Percentiles rank a stretch among this genome's conserved stretches.
Evolutionary conservation across 2,888 invertebrate genomes (phyloP).

Genomic region (Linyphia triangularis): DNA sequence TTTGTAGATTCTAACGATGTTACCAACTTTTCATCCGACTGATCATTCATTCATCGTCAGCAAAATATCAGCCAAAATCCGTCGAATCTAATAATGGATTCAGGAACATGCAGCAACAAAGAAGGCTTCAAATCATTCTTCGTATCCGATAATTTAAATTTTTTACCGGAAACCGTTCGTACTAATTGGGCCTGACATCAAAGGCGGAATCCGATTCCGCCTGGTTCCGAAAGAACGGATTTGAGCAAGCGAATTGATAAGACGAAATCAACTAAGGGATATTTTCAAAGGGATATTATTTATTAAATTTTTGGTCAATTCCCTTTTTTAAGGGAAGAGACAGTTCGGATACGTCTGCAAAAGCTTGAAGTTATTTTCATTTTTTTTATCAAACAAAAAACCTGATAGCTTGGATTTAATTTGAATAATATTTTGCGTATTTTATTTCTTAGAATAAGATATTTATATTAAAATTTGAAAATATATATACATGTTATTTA

Average conservation of each 20-base stretch:
- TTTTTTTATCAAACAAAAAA: too few species aligned
- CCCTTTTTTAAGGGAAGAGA: background rate
- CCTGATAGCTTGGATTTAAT: too few species aligned
- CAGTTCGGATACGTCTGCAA: too few species aligned
- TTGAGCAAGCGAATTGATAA: constrained; percentile 38
- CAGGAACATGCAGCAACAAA: background rate
- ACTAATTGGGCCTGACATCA: constrained; percentile 57
- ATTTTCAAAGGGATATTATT: background rate
- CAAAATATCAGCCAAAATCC: constrained; percentile 8
- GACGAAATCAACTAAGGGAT: constrained; percentile 47
- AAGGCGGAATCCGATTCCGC: constrained; percentile 43
- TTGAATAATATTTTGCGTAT: too few species aligned
- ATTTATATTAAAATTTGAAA: too few species aligned
- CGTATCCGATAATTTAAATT: constrained; percentile 17
- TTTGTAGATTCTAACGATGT: constrained; percentile 48
- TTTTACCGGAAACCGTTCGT: constrained; percentile 16
- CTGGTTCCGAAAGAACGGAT: constrained; percentile 20
- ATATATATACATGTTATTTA: too few species aligned
- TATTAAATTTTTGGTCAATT: background rate
- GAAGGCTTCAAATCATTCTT: constrained; percentile 3
- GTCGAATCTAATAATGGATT: constrained; percentile 20
- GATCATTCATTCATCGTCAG: background rate
- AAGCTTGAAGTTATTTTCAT: too few species aligned
- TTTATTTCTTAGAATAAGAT: too few species aligned
- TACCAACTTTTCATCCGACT: constrained; percentile 36